phyloP scores from a whole-genome alignment of 2,797 vertebrate genomes.

The Platalea minor region DNA sequence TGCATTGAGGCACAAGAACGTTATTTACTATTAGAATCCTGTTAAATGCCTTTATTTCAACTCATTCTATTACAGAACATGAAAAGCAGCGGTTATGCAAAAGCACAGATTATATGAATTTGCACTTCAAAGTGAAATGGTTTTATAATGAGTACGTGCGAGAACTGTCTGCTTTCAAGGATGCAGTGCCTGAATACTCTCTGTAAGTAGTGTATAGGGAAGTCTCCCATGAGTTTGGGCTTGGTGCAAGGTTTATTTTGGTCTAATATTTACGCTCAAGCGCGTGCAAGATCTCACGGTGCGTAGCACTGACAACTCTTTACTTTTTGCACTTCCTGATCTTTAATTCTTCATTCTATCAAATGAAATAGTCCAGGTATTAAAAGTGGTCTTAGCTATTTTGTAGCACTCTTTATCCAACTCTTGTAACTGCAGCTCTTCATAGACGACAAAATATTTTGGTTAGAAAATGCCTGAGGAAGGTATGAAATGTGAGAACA shows the following conservation, averaged over 20 bases:
- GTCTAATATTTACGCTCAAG: neutral
- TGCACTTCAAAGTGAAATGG: conserved; percentile 99
- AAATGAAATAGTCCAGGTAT: neutral
- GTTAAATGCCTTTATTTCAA: conserved; percentile 70
- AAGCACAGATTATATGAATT: conserved; percentile 99
- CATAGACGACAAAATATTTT: neutral
- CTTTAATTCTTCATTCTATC: neutral
- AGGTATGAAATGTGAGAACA: neutral
- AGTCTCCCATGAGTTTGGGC: neutral
- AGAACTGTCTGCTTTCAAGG: conserved; percentile 92
- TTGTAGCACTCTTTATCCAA: neutral
- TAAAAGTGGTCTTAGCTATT: neutral
- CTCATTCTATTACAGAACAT: conserved; percentile 86
- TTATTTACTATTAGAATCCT: conserved; percentile 46
- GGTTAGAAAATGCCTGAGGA: neutral
- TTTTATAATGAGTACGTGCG: conserved; percentile 98
- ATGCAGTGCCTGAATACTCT: conserved; percentile 92
- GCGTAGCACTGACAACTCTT: neutral
- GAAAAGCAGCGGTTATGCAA: conserved; percentile 97
- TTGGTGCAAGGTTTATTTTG: neutral
- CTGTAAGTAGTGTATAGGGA: conserved; percentile 82
- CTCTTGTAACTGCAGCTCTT: neutral
- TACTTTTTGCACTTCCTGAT: neutral
- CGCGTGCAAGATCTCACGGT: neutral
- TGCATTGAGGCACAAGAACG: neutral